Base-by-base conservation (phyloP, 2,888 invertebrate genomes). In the Drosophila antonietae region DNA sequence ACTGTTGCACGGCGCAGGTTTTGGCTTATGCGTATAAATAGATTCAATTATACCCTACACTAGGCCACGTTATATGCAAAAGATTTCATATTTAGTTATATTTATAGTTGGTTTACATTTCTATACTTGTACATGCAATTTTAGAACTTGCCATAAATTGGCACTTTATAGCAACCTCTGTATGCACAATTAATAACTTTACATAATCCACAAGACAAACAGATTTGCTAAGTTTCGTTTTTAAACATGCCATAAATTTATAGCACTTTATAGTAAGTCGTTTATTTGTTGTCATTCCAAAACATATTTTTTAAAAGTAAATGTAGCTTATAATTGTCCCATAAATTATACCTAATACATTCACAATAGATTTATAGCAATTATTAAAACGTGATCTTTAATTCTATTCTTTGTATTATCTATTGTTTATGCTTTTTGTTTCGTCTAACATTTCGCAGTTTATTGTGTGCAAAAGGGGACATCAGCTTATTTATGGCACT, bases 1-100 rank as follows among this genome's bases (percentile, higher is more conserved):
- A 85, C 85, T 84, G 89, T 86, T 87, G 88, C 87, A 28, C 31
- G 23, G 57, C 49, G 47, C 49, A 37, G 52, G 35, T 73, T 68
- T 63, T 23, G 41, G n/a, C 41, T 52, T 8, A 10, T 14, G 10
- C 1, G 2, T 23, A 33, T 1, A 44, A 59, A 59, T 49, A 49
- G 18, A 49, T 59, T 28, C 15, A 39, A 28, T 18, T 20, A 49
- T 49, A 59, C 49, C 49, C 59, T 59, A 41, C 10, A 20, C 15
- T 44, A 0, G 5, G 20, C 8, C 39, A 20, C 15, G 39, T 15
- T 33, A 5, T 28, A 3, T 18, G 12, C 2, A 31, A 55, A 28
- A 41, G 1, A 9, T n/a, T 18, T 10, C 10, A 39, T 57, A 31
- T 44, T 15, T 23, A 8, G 4, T 10, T 20, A 3, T 46, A 12